Evolutionary conservation across 2,113 vertebrate species (phyloP).

Genomic region (Thunnus maccoyii): DNA sequence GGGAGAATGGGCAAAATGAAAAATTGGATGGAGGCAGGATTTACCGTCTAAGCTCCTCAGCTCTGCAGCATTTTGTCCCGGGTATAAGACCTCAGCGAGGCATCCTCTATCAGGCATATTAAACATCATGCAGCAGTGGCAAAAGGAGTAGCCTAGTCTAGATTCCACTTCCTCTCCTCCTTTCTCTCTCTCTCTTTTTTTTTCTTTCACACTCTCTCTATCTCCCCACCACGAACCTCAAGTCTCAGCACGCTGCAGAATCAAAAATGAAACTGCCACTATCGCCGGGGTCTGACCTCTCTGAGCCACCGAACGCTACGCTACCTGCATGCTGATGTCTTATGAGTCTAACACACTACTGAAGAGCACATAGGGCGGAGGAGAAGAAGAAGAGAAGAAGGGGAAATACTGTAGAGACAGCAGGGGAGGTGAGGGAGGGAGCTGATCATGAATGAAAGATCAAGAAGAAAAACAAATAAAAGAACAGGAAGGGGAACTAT

Average conservation of each 20-base stretch:
- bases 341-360: constrained; percentile 42
- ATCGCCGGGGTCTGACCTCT: constrained; percentile 77
- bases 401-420: background rate
- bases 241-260: constrained; percentile 55
- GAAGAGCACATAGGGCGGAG: constrained; percentile 30
- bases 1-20: constrained; percentile 46
- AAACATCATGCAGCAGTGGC: constrained; percentile 59
- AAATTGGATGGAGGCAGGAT: constrained; percentile 61
- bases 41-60: constrained; percentile 72
- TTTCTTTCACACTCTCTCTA: background rate
- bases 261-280: constrained; percentile 78
- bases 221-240: constrained; percentile 46
- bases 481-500: background rate
- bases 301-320: constrained; percentile 56
- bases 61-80: constrained; percentile 60
- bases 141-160: constrained; percentile 28
- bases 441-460: constrained; percentile 18
- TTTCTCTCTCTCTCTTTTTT: background rate
- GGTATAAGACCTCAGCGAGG: constrained; percentile 44
- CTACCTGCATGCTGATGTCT: constrained; percentile 74
- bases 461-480: background rate
- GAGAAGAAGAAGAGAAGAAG: constrained; percentile 3
- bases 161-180: constrained; percentile 4
- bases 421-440: background rate
- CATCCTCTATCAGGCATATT: constrained; percentile 56